These are phyloP conservation scores for Epizoanthus scotinus DNA, from an alignment of 92 coral and sea anemone species.

Conservation along the genomic window DNA sequence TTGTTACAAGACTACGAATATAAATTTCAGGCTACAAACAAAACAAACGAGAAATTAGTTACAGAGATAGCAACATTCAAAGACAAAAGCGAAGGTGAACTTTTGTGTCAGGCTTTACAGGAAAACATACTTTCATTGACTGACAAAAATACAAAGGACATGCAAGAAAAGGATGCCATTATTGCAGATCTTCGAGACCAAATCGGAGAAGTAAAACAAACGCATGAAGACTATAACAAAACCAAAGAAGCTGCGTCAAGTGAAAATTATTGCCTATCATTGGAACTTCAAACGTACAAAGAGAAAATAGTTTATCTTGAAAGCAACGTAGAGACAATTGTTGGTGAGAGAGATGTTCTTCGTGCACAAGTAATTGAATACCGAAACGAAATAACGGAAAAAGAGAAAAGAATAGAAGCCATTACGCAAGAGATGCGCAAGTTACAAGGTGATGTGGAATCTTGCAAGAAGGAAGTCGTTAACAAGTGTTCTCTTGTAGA, in stretches of 20 bases:
- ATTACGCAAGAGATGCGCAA: neutral
- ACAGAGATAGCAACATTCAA: neutral
- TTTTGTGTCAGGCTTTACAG: neutral
- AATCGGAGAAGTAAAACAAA: slow-evolving; percentile 3
- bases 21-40: neutral
- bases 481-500: neutral
- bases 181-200: neutral
- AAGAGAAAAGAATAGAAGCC: neutral
- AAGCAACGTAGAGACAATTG: neutral
- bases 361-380: slow-evolving; percentile 25
- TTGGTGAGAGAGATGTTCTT: slow-evolving; percentile 14
- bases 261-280: slow-evolving; percentile 12
- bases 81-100: neutral
- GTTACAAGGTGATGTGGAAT: neutral
- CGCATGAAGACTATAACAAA: neutral
- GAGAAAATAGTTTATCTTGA: slow-evolving; percentile 25
- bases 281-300: slow-evolving; percentile 30
- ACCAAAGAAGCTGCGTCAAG: neutral
- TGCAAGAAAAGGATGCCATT: slow-evolving; percentile 2
- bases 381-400: slow-evolving; percentile 16
- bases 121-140: neutral
- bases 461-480: neutral
- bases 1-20: neutral
- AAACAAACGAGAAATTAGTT: neutral
- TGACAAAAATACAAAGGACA: neutral